Evolutionary conservation across 2,113 vertebrate genomes (phyloP).

Genomic region (Triplophysa tibetana): DNA sequence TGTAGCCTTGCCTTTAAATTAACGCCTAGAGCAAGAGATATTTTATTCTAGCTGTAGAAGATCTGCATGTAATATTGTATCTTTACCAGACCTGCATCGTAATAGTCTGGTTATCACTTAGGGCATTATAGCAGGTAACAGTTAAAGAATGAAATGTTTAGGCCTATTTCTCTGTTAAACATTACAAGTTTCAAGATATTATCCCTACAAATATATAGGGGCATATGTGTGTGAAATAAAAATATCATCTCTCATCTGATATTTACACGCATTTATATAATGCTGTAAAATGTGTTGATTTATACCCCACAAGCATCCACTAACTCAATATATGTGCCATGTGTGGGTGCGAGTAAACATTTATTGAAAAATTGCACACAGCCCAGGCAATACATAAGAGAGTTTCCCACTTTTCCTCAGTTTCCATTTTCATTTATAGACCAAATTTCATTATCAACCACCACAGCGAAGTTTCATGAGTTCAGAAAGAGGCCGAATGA

Average conservation of each 20-base stretch:
- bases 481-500: background rate
- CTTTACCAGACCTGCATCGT: too few relatives aligned
- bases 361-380: constrained; percentile 13
- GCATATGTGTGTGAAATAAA: background rate
- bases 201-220: too few relatives aligned
- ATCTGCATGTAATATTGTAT: too few relatives aligned
- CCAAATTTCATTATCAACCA: background rate
- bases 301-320: background rate
- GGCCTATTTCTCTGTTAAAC: background rate
- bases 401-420: background rate
- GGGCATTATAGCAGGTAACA: background rate
- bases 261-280: background rate
- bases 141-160: background rate
- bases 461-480: background rate
- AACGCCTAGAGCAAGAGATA: background rate
- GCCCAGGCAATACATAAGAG: background rate
- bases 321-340: constrained; percentile 14
- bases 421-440: background rate
- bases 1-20: background rate
- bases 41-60: background rate
- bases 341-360: constrained; percentile 6
- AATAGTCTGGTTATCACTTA: too few relatives aligned
- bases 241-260: background rate
- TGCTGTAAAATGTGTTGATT: background rate
- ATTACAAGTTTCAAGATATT: background rate